Evolutionary conservation across 1,140 invertebrate genomes (phyloP).

Genomic region (Sarcophaga peregrina): DNA sequence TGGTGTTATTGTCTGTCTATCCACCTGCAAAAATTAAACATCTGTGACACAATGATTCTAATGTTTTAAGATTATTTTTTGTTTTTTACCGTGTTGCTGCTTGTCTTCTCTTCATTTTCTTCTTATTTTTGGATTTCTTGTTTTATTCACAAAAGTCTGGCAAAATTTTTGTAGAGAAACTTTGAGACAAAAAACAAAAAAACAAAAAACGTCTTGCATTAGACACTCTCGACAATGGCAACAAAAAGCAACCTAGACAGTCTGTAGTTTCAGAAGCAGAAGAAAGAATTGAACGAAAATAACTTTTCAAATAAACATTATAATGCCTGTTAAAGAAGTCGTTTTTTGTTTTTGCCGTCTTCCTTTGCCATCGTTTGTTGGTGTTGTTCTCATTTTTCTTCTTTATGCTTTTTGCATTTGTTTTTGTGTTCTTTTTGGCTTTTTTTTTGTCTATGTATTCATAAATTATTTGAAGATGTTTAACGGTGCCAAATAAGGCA

Average conservation of each 20-base stretch:
- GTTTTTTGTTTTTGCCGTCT: neutral
- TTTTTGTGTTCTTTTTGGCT: neutral
- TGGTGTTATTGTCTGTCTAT: neutral
- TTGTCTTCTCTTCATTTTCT: neutral
- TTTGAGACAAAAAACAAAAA: neutral
- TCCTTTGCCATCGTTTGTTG: neutral
- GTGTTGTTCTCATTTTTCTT: no score
- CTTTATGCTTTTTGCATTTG: no score
- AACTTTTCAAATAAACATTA: conserved; percentile 23
- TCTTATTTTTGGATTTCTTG: neutral
- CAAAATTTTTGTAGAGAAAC: neutral
- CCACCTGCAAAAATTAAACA: conserved; percentile 22
- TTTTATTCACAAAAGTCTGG: neutral
- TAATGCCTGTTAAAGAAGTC: neutral
- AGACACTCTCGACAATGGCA: neutral
- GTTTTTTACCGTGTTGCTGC: no score
- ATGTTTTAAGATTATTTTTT: neutral
- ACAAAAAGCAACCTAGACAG: neutral
- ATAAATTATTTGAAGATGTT: neutral
- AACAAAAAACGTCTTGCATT: neutral
- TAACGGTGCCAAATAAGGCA: neutral
- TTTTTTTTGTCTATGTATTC: no score
- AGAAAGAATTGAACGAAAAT: neutral
- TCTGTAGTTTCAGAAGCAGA: neutral
- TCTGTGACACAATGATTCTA: conserved; percentile 40